Conservation (phyloP, 2,888 invertebrate species). For the Charanyca ferruginea region DNA sequence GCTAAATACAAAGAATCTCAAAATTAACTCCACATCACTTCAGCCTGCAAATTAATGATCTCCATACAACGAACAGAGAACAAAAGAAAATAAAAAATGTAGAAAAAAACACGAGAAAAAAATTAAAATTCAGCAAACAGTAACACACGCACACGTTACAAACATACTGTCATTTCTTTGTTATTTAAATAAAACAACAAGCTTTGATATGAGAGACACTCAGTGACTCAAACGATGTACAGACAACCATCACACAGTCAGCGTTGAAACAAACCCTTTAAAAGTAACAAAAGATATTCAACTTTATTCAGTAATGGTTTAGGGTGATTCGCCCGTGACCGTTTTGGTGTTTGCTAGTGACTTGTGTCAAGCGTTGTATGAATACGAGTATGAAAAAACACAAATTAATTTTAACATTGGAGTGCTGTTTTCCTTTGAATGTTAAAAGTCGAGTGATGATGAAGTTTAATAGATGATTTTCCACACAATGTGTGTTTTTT, state of each 20-base stretch:
- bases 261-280: constrained; percentile 8
- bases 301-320: accelerated
- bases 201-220: constrained; percentile 67
- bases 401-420: constrained; percentile 59
- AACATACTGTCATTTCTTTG: constrained; percentile 69
- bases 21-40: constrained; percentile 22
- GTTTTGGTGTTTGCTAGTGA: background rate
- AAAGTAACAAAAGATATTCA: background rate
- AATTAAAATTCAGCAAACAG: constrained; percentile 69
- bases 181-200: constrained; percentile 69
- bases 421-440: constrained; percentile 26
- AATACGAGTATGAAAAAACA: constrained; percentile 55
- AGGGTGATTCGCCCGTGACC: constrained; percentile 6
- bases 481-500: background rate
- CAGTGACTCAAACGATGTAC: constrained; percentile 48
- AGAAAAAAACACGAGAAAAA: constrained; percentile 41
- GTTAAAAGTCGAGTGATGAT: background rate
- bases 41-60: constrained; percentile 43
- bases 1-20: background rate
- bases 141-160: constrained; percentile 59
- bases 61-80: constrained; percentile 32
- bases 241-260: constrained; percentile 26
- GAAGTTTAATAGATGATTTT: background rate
- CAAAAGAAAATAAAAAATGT: constrained; percentile 46
- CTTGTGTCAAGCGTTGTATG: constrained; percentile 21